phyloP scores from a whole-genome alignment of 2,797 vertebrate genomes.

The Leptatherina wallacei region DNA sequence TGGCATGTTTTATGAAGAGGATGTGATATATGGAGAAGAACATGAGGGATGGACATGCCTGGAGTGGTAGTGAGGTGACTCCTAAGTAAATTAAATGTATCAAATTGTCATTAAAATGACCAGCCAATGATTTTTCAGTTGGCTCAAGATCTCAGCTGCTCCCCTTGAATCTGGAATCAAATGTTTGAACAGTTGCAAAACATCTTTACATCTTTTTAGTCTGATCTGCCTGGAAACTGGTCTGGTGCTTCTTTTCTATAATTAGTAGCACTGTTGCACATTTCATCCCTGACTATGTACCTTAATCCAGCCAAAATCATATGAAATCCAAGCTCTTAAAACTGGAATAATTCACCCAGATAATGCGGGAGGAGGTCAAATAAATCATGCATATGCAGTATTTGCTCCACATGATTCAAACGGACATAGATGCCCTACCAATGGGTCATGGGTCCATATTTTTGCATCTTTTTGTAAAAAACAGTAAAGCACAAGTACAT shows the following conservation, averaged over 20 bases:
- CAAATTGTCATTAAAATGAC: constrained; percentile 29
- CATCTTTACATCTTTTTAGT: not conserved
- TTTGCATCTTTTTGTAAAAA: no score
- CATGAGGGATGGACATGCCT: constrained; percentile 81
- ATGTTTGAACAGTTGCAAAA: not conserved
- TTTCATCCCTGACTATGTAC: not conserved
- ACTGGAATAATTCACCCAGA: no score
- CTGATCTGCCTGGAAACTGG: not conserved
- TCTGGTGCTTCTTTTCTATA: not conserved
- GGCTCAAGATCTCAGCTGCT: not conserved
- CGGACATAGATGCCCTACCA: no score
- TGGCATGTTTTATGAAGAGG: constrained; percentile 83
- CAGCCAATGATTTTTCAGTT: constrained; percentile 6
- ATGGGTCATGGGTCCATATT: no score
- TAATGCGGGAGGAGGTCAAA: no score
- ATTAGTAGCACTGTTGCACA: not conserved
- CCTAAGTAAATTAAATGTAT: constrained; percentile 55
- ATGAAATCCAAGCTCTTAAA: no score
- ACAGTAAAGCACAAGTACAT: no score
- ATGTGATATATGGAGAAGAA: constrained; percentile 81
- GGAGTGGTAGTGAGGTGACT: constrained; percentile 83
- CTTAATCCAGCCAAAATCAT: no score
- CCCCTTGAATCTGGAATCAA: constrained; percentile 12
- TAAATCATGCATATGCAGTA: no score
- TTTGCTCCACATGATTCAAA: no score